Conservation (phyloP, 2,113 vertebrate species). For the Acrocephalus arundinaceus region DNA sequence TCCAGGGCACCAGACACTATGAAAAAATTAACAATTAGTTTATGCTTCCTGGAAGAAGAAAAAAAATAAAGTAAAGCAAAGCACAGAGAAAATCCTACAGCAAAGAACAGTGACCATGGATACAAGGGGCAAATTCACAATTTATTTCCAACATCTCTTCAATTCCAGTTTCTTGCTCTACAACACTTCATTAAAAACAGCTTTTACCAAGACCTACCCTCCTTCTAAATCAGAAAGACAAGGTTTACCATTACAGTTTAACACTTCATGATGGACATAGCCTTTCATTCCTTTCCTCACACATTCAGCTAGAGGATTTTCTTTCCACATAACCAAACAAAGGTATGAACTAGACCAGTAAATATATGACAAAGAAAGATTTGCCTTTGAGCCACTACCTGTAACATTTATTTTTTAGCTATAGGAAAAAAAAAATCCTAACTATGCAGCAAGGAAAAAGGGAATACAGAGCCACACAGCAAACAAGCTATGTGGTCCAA, state of each 20-base stretch:
- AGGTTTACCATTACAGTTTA: not conserved
- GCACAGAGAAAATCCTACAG: not conserved
- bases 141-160: not conserved
- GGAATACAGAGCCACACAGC: not conserved
- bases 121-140: not conserved
- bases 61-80: not conserved
- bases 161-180: not conserved
- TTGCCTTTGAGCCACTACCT: not conserved
- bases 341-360: not conserved
- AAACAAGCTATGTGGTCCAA: not conserved
- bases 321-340: not conserved
- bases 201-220: not conserved
- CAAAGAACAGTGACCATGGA: not conserved
- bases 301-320: not conserved
- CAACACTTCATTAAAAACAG: not conserved
- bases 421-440: not conserved
- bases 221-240: not conserved
- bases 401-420: not conserved
- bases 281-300: not conserved
- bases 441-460: not conserved
- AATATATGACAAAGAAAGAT: not conserved
- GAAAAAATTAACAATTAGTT: not conserved
- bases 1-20: not conserved
- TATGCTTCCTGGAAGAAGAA: not conserved
- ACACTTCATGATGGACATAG: not conserved